phyloP scores from a whole-genome alignment of 1,140 invertebrate genomes.

The Drosophila melanica region DNA sequence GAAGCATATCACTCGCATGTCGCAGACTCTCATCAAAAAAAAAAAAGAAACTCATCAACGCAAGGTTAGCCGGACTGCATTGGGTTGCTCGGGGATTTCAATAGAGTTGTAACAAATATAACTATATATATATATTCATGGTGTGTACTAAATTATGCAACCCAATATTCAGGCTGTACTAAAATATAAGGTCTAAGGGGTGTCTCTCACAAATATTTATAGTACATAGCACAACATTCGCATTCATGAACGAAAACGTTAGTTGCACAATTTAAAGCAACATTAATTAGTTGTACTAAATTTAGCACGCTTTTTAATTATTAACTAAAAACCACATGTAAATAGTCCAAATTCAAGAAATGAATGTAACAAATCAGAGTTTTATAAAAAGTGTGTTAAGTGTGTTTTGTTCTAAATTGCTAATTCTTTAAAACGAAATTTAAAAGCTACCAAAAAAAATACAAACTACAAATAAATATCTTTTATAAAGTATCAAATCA shows the following conservation, averaged over 20 bases:
- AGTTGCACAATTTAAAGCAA: conserved; percentile 25
- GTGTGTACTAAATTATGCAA: conserved; percentile 18
- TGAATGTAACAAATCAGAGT: conserved; percentile 12
- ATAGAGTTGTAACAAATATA: conserved; percentile 9
- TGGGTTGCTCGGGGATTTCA: conserved; percentile 4
- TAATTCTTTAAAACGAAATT: conserved; percentile 54
- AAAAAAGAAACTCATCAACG: conserved; percentile 41
- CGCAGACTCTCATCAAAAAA: conserved; percentile 65
- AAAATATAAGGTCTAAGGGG: conserved; percentile 67
- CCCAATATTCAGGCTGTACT: conserved; percentile 20
- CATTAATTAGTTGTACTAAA: conserved; percentile 9
- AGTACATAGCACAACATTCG: conserved; percentile 53
- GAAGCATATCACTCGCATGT: conserved; percentile 79
- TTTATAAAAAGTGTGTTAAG: conserved; percentile 7
- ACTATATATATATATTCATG: neutral
- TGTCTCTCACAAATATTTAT: conserved; percentile 78
- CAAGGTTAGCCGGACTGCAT: conserved; percentile 26
- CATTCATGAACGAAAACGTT: conserved; percentile 33
- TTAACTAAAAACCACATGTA: conserved; percentile 30
- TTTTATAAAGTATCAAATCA: conserved; percentile 20
- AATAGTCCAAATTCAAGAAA: conserved; percentile 36
- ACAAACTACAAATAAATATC: conserved; percentile 56
- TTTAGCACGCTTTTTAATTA: conserved; percentile 24
- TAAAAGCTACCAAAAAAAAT: conserved; percentile 64
- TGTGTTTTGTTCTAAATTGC: conserved; percentile 19